Base-by-base conservation (phyloP, 2,888 invertebrate genomes). In the Stramonita haemastoma region DNA sequence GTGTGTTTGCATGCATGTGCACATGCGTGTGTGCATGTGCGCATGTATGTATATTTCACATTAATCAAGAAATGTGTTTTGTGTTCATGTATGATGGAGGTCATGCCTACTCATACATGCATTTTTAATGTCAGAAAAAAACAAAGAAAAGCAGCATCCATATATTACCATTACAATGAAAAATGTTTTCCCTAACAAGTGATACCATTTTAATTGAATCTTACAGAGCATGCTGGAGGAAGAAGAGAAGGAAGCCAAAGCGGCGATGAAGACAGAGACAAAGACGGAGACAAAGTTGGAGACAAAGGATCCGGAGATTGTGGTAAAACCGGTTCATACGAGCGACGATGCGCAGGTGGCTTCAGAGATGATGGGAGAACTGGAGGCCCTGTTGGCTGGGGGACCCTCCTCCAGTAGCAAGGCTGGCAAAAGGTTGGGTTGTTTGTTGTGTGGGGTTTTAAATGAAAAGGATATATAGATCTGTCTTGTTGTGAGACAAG, bases 351-450 rank as follows among this genome's bases (percentile, higher is more conserved):
- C 87, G 79, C 88, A 77, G 86, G 92, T 91, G 34, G 92, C 91
- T 56, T 87, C 90, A 8, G 89, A 87, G 19, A 95, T 96, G 95
- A 94, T 96, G 95, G 95, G 93, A 70, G 96, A 96, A 91, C 92
- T 96, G 57, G 96, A 96, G 89, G 95, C 95, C 5, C 91, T 96
- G 83, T 91, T 96, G 89, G 93, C 90, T 26, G 90, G 89, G 91
- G n/a, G 88, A 19, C 84, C 84, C 15, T 32, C 26, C 19, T 66
- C 86, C 57, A 60, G 66, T 32, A 84, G 84, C 84, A 85, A 66
- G 66, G 26, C 66, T 0, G 73, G 85, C 46, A 89, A 89, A 56
- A 89, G 89, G 89, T 89, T 22, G 46, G 46, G 2, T 46, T 2
- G 46, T 46, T 46, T 2, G 46, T 46, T 46, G 46, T 46, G 46